Evolutionary conservation across 2,888 invertebrate genomes (phyloP), one percentile per base, ranked within the genome.

Genomic region (Tortrix viridana): DNA sequence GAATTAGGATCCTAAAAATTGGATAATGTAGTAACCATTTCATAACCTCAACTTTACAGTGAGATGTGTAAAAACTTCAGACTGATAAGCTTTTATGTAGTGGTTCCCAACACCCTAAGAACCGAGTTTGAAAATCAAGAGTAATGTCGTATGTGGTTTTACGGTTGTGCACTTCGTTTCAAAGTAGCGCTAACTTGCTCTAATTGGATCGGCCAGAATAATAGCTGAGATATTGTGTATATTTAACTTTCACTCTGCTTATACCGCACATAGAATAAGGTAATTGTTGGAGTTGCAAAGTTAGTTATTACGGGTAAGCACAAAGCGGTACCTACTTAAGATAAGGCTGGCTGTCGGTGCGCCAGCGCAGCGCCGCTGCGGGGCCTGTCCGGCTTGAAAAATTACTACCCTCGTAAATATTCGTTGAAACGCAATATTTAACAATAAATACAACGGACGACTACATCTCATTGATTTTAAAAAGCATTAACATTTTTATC

Each of bases 371-470:
- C 37, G 49, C 49, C 76, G 84, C 86, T 80, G 74, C 74, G 68
- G 83, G 83, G 84, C 82, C 75, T 81, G 85, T 85, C 82, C 65
- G 70, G 65, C 71, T 73, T 85, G 84, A 86, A 87, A 84, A 86
- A 87, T 86, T 83, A 85, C 85, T 76, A 79, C 81, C 77, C 81
- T 84, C 86, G 79, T 87, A 85, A 87, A 86, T 84, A 86, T 85
- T 85, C 76, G 84, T 85, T 84, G 84, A 84, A 84, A 85, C 77
- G 84, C 78, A 84, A 83, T 86, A 85, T 86, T 86, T 85, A 84
- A 84, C 86, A 84, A 82, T 77, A 81, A 78, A 76, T 74, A 78
- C 76, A 79, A 75, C 71, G 73, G 72, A 71, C 69, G 66, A 75
- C 53, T 67, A 61, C 65, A 66, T 61, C 49, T 68, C 56, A 67